These are phyloP conservation scores for Hypothenemus hampei DNA, from an alignment of 1,140 invertebrate species.

Conservation along the genomic window DNA sequence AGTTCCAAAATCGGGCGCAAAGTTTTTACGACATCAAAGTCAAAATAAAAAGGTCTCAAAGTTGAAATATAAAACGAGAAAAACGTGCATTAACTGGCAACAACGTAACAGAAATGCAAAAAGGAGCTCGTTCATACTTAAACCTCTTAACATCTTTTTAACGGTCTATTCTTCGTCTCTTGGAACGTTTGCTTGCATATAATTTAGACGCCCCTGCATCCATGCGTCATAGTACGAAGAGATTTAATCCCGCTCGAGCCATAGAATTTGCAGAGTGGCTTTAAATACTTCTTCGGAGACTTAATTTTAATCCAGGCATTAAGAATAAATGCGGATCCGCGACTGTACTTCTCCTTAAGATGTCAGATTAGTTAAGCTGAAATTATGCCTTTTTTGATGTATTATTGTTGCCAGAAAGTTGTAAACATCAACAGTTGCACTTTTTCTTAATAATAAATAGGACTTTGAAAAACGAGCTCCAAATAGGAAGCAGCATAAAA, in stretches of 20 bases:
- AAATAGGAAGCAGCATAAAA: conserved; percentile 12
- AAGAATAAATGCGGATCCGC: not conserved
- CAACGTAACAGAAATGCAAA: too few species aligned
- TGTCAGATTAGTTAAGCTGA: not conserved
- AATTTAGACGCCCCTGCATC: not conserved
- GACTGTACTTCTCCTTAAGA: not conserved
- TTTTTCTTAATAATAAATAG: conserved; percentile 13
- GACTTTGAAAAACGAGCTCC: conserved; percentile 18
- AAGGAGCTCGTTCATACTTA: too few species aligned
- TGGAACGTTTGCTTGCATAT: too few species aligned
- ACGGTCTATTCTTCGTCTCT: too few species aligned
- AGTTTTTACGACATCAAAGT: too few species aligned
- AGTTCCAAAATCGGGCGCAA: too few species aligned
- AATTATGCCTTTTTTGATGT: not conserved
- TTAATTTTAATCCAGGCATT: not conserved
- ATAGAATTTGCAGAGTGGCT: not conserved
- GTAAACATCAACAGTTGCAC: conserved; percentile 12
- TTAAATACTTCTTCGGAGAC: not conserved
- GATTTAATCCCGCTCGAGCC: not conserved
- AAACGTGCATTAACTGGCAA: too few species aligned
- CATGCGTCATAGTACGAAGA: not conserved
- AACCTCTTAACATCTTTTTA: too few species aligned
- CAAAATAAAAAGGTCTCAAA: too few species aligned
- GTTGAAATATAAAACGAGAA: too few species aligned
- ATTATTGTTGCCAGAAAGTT: not conserved